A percentile compares a stretch with the other conserved stretches of the same genome.
Conservation (phyloP, 2,797 vertebrate genomes). For the Ispidina picta region DNA sequence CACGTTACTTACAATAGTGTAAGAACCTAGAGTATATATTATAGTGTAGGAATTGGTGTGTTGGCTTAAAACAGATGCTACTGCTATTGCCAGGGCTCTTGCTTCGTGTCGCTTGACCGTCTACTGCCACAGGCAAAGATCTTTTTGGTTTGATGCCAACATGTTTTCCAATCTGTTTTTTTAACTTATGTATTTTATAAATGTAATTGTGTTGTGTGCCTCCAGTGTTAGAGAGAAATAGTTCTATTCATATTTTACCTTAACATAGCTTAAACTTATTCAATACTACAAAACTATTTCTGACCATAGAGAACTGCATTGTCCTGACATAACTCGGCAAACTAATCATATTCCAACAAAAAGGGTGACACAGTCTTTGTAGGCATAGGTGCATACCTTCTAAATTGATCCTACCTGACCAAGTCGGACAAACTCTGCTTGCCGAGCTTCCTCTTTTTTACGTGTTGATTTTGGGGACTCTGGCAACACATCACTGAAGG, state of each 20-base stretch:
- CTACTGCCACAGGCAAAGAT: background rate
- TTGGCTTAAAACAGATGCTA: too few relatives aligned
- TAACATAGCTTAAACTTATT: background rate
- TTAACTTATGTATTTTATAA: background rate
- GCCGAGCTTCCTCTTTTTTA: slow-evolving; percentile 96
- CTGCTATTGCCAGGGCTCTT: too few relatives aligned
- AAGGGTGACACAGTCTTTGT: background rate
- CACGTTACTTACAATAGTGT: too few relatives aligned
- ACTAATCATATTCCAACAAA: background rate
- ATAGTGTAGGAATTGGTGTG: too few relatives aligned
- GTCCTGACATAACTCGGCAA: background rate
- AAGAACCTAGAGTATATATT: too few relatives aligned
- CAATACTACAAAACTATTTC: background rate
- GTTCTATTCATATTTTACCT: background rate
- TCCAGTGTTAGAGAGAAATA: background rate
- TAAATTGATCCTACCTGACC: slow-evolving; percentile 85
- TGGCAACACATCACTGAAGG: slow-evolving; percentile 95
- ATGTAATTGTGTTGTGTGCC: background rate
- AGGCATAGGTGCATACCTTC: background rate
- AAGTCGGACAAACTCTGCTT: slow-evolving; percentile 95
- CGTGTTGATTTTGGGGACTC: slow-evolving; percentile 96
- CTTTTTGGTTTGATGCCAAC: background rate
- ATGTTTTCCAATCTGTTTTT: background rate
- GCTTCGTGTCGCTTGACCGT: too few relatives aligned
- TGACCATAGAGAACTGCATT: background rate